phyloP scores from a whole-genome alignment of 2,797 vertebrate species.

The Hyperoplus lanceolatus region DNA sequence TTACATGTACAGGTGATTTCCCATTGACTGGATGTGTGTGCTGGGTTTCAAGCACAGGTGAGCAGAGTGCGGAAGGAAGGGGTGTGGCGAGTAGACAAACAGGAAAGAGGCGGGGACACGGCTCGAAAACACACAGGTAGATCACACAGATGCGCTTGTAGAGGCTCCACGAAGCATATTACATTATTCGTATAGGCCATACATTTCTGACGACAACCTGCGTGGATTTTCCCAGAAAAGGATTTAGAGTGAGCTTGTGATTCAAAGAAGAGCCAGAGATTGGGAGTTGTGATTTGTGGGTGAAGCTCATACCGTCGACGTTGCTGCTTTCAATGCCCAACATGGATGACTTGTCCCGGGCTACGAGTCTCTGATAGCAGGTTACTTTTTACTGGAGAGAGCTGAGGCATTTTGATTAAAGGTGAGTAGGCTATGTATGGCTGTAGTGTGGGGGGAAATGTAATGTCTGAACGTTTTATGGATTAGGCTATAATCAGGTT shows the following conservation, averaged over 20 bases:
- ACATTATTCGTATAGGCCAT: background rate
- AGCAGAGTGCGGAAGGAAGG: slow-evolving; percentile 34
- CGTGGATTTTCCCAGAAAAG: fast-evolving
- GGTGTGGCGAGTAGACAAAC: slow-evolving; percentile 56
- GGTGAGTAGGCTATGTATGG: slow-evolving; percentile 17
- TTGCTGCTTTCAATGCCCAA: slow-evolving; percentile 17
- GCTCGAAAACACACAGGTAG: slow-evolving; percentile 51
- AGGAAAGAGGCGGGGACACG: slow-evolving; percentile 46
- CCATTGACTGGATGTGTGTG: fast-evolving
- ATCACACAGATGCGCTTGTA: background rate
- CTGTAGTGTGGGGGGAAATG: background rate
- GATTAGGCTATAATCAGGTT: background rate
- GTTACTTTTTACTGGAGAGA: background rate
- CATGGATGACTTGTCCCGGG: slow-evolving; percentile 56
- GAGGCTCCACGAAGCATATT: background rate
- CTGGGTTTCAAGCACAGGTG: slow-evolving; percentile 47
- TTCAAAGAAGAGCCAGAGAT: background rate
- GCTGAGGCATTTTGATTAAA: slow-evolving; percentile 3
- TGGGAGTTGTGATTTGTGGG: slow-evolving; percentile 9
- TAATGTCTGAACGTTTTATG: background rate
- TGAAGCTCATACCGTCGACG: background rate
- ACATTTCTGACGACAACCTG: fast-evolving
- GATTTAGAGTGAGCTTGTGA: fast-evolving
- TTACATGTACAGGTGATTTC: background rate
- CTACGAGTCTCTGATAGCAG: slow-evolving; percentile 16